Evolutionary conservation across 2,888 invertebrate species (phyloP).

Genomic region (Ceriagrion tenellum): DNA sequence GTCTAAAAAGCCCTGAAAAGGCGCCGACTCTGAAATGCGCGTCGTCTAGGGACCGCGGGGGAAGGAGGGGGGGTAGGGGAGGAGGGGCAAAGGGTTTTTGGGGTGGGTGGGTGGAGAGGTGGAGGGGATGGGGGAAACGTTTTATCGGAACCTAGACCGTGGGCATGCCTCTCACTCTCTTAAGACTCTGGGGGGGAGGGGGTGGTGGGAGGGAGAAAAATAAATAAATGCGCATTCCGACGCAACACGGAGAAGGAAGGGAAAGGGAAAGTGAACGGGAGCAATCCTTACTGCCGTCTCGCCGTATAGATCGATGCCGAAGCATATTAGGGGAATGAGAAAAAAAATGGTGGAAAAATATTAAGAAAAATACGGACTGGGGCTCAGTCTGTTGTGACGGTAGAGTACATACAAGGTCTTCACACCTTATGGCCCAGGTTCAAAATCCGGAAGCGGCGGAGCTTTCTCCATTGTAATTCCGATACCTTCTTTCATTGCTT

Average conservation of each 20-base stretch:
- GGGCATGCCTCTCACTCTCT: neutral
- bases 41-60: neutral
- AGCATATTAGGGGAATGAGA: neutral
- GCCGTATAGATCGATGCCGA: neutral
- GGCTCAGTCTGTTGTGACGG: too few relatives aligned
- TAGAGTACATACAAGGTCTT: neutral
- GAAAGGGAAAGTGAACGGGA: neutral
- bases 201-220: neutral
- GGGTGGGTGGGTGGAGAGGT: neutral
- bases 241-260: neutral
- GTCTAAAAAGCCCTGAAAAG: conserved; percentile 50
- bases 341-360: too few relatives aligned
- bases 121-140: neutral
- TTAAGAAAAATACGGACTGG: too few relatives aligned
- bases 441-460: too few relatives aligned
- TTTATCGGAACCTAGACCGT: neutral
- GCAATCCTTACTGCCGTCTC: neutral
- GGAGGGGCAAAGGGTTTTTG: neutral
- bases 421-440: neutral
- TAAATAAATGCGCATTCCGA: neutral
- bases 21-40: conserved; percentile 41
- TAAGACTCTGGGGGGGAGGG: too few relatives aligned
- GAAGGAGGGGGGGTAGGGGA: neutral
- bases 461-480: too few relatives aligned
- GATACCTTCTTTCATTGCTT: too few relatives aligned